These are phyloP conservation scores for Synanthedon vespiformis DNA, from an alignment of 2,888 invertebrate species.

Conservation along the genomic window DNA sequence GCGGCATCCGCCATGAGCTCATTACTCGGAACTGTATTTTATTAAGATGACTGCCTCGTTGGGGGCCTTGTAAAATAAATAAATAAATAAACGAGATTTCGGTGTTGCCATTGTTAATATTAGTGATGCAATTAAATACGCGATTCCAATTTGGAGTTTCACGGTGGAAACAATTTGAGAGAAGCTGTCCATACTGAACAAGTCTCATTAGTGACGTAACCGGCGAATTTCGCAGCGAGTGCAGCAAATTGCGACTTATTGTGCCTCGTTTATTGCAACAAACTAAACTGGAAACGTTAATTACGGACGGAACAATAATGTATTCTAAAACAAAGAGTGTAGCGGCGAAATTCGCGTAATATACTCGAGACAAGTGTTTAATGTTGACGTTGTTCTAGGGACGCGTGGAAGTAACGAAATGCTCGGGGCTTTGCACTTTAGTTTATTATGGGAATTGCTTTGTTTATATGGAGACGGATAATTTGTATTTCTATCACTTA, in stretches of 20 bases:
- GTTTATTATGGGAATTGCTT: conserved; percentile 4
- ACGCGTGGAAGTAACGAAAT: conserved; percentile 6
- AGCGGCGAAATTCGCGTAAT: not conserved
- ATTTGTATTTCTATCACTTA: too few species aligned
- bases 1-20: too few species aligned
- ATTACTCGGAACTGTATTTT: too few species aligned
- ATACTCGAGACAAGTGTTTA: not conserved
- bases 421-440: conserved; percentile 6
- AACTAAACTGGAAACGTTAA: not conserved
- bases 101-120: too few species aligned
- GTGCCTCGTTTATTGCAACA: not conserved
- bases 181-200: too few species aligned
- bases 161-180: too few species aligned
- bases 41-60: too few species aligned
- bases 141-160: too few species aligned
- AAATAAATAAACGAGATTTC: too few species aligned
- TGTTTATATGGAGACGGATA: conserved; percentile 6
- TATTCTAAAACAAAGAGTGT: not conserved
- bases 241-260: not conserved
- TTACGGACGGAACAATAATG: not conserved
- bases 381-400: not conserved
- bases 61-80: too few species aligned
- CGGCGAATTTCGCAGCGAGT: not conserved
- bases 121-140: too few species aligned
- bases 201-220: too few species aligned